Conservation (phyloP, 2,113 vertebrate genomes). For the Atherinomorus stipes region DNA sequence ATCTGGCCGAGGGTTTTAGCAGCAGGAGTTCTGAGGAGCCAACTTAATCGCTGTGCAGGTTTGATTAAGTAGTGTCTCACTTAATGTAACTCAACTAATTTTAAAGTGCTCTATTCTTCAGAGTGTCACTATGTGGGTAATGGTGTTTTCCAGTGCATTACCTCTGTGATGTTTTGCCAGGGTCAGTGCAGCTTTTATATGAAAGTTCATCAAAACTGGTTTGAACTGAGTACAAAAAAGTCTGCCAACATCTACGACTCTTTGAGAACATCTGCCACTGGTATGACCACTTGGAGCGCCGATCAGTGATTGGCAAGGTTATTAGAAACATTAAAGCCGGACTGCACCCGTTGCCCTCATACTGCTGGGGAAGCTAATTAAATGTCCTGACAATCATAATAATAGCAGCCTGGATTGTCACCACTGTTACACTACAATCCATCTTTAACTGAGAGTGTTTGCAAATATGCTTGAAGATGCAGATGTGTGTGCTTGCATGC, state of each 20-base stretch:
- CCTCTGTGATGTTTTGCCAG: background rate
- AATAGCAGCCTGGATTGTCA: conserved; percentile 57
- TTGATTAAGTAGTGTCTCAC: conserved; percentile 37
- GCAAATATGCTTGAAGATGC: conserved; percentile 38
- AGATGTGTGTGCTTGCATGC: background rate
- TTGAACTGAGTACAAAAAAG: conserved; percentile 34
- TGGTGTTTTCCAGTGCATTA: conserved; percentile 14
- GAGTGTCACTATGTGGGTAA: background rate
- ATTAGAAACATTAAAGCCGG: conserved; percentile 54
- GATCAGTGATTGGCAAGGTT: conserved; percentile 33
- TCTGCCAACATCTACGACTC: conserved; percentile 24
- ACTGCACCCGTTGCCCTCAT: conserved; percentile 56
- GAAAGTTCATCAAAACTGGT: background rate
- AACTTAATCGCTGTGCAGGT: conserved; percentile 47
- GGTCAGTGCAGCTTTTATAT: conserved; percentile 15
- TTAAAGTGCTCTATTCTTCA: conserved; percentile 30
- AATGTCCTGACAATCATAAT: conserved; percentile 70
- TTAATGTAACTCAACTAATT: conserved; percentile 39
- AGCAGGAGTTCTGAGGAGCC: conserved; percentile 56
- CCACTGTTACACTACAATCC: conserved; percentile 55
- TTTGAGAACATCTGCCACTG: conserved; percentile 50
- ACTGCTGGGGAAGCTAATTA: conserved; percentile 64
- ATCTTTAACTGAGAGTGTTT: conserved; percentile 52
- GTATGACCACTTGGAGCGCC: background rate
- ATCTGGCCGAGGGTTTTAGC: conserved; percentile 52